Evolutionary conservation across 2,113 vertebrate genomes (phyloP).

Genomic region (Pelmatolapia mariae): DNA sequence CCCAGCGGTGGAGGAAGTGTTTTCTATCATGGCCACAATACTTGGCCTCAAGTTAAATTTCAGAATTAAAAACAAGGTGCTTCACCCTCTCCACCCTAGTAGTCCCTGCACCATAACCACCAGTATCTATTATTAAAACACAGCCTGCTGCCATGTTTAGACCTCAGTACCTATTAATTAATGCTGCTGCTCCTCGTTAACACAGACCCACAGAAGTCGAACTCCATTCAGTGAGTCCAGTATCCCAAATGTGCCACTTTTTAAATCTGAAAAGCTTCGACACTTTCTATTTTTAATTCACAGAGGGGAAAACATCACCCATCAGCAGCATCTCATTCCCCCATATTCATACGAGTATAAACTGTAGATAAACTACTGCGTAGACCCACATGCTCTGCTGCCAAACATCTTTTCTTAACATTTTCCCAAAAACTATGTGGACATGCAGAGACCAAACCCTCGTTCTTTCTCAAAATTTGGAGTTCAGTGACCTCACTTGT

Average conservation of each 20-base stretch:
- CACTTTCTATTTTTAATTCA: not conserved
- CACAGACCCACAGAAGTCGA: accelerated
- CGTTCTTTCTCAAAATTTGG: not conserved
- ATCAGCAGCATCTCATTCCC: not conserved
- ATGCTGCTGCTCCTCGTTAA: not conserved
- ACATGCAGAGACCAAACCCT: not conserved
- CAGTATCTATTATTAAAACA: not conserved
- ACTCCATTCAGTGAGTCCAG: accelerated
- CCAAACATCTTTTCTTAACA: not conserved
- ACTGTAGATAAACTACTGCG: not conserved
- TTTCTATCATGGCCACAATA: accelerated
- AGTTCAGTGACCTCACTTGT: not conserved
- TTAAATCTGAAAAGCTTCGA: not conserved
- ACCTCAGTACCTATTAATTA: not conserved
- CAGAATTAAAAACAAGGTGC: not conserved
- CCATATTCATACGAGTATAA: accelerated
- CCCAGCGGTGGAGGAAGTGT: not conserved
- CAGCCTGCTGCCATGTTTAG: not conserved
- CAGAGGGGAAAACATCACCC: accelerated
- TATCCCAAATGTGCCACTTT: accelerated
- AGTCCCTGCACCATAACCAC: not conserved
- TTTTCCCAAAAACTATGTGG: not conserved
- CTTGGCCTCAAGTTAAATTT: not conserved
- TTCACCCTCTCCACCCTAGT: not conserved
- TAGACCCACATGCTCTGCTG: not conserved